These are phyloP conservation scores for Drosophila borborema DNA, from an alignment of 2,888 invertebrate genomes.

Conservation along the genomic window DNA sequence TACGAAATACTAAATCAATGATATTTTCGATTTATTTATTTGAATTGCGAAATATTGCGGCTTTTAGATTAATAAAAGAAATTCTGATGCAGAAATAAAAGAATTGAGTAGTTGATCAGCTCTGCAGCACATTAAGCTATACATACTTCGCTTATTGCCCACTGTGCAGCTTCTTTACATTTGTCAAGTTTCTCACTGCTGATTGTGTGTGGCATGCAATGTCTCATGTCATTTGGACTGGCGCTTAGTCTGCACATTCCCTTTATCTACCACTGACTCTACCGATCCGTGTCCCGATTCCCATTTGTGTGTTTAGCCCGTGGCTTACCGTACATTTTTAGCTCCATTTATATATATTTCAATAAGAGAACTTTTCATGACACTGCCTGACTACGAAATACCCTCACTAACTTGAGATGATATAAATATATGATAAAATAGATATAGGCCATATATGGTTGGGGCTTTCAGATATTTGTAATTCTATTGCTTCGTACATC, in stretches of 20 bases:
- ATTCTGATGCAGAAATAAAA: too few species aligned
- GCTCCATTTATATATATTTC: constrained; percentile 11
- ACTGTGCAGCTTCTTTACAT: constrained; percentile 4
- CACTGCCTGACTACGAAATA: background rate
- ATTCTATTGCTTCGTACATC: too few species aligned
- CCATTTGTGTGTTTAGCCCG: constrained; percentile 2
- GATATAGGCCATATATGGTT: too few species aligned
- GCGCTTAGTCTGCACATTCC: background rate
- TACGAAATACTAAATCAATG: background rate
- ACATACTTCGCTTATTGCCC: background rate
- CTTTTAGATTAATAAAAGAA: too few species aligned
- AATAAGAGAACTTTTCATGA: background rate
- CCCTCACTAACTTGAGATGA: background rate
- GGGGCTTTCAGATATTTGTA: too few species aligned
- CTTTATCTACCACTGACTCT: background rate
- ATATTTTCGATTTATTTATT: too few species aligned
- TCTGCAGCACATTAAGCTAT: background rate
- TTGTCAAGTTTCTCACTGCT: background rate
- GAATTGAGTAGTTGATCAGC: too few species aligned
- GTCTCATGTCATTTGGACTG: constrained; percentile 7
- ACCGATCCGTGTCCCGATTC: constrained; percentile 3
- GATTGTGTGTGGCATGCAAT: constrained; percentile 10
- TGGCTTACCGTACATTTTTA: constrained; percentile 17
- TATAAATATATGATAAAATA: background rate
- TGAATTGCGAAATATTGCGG: too few species aligned